Evolutionary conservation across 2,797 vertebrate species (phyloP), one percentile per base, ranked within the genome.

Genomic region (Coregonus suidteri): DNA sequence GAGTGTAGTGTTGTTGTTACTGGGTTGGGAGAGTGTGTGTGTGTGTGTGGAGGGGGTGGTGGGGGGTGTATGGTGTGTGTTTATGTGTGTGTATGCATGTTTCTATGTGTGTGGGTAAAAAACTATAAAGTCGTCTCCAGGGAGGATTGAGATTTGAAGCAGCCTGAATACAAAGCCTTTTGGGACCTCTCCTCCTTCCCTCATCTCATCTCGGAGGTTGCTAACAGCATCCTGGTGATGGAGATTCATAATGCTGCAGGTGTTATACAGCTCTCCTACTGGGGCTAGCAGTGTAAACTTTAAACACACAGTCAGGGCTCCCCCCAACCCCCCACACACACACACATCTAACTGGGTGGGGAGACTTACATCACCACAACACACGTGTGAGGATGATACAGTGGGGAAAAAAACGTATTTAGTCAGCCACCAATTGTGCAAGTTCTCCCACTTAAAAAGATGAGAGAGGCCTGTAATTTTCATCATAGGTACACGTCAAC

Each of bases 261-360:
- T 91, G 91, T 92, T 90, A 91, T 90, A 92, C 89, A 88, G 84
- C 88, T 47, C 88, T 86, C 90, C 86, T 81, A 83, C 91, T 91
- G 91, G n/a, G 88, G 81, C 73, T 81, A 91, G 91, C 87, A 87
- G 88, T 93, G 91, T 92, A 91, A 92, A 93, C 91, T 92, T 92
- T 91, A 91, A 88, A 91, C 86, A 90, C 87, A 79, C 47, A 87
- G 77, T 37, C 35, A 37, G 35, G 35, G 35, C 5, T 82, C 83
- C 77, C 6, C 37, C 1, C 37, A 25, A 25, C 37, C 35, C 35
- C 35, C 35, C 31, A 4, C 0, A 35, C 34, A 4, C 3, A 2
- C 31, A 34, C 82, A 81, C 82, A 79, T 87, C 86, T 79, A 68
- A 83, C 77, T 74, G 79, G 86, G 84, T 83, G 89, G 77, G 71